Conservation (phyloP, 2,113 vertebrate species). For the Peucedramus taeniatus region DNA sequence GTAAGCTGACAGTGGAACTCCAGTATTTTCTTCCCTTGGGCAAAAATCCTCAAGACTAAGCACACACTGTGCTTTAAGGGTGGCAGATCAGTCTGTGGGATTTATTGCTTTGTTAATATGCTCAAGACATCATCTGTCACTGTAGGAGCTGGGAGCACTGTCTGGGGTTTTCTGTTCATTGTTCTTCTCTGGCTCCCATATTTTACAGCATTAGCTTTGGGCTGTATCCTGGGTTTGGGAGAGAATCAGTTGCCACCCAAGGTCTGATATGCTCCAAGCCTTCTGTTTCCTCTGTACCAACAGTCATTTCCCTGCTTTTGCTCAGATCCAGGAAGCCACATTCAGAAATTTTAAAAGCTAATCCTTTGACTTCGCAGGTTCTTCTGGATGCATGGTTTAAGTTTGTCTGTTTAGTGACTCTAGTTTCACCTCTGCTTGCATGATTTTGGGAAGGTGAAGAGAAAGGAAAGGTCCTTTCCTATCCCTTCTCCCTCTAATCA, state of each 20-base stretch:
- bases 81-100: neutral
- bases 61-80: neutral
- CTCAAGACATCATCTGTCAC: neutral
- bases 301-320: neutral
- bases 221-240: neutral
- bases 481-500: neutral
- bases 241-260: neutral
- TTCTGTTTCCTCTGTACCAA: neutral
- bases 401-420: neutral
- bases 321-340: neutral
- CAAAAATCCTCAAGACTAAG: neutral
- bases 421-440: neutral
- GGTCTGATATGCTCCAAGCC: neutral
- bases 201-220: neutral
- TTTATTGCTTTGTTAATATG: constrained; percentile 5
- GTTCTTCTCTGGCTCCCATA: neutral
- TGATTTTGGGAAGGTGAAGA: neutral
- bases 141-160: neutral
- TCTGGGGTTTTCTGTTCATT: neutral
- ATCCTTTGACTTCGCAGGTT: neutral
- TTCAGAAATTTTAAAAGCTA: neutral
- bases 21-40: neutral
- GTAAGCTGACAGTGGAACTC: neutral
- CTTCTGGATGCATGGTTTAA: neutral
- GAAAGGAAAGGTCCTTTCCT: neutral